Evolutionary conservation across 92 coral and sea anemone species (phyloP), one percentile per base, ranked within the genome.

Genomic region (Umimayanthus kanabou): DNA sequence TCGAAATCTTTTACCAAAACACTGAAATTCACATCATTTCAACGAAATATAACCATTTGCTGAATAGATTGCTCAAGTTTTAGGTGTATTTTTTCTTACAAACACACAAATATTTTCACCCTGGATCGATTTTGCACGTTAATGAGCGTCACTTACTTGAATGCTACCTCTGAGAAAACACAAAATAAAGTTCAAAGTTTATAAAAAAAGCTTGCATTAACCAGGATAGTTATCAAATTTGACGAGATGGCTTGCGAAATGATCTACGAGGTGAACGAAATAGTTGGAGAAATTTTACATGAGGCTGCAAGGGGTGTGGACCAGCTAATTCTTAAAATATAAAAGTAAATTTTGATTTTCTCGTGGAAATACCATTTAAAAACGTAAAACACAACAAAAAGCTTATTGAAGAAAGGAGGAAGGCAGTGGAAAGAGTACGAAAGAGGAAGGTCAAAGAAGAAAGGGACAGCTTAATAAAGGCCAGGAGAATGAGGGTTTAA

Each of bases 381-480:
- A 74, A 40, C 1, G 47, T 74, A 20, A 74, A 74, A 74, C 79
- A 74, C 33, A 25, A 74, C 47, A 39, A 9, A 30, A 18, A 33
- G n/a, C n/a, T n/a, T n/a, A n/a, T n/a, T n/a, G n/a, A 33, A 18
- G n/a, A 13, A 22, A 29, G 79, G 49, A 37, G 45, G 79, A 74
- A 40, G 47, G 79, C 47, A 15, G 39, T 33, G n/a, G 53, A 74
- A 40, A 74, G 79, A 22, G 33, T 33, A 14, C 43, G 79, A 74
- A 74, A 74, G 53, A 74, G 79, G 79, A 74, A 74, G 79, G n/a
- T 74, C 47, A 74, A 74, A 74, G 47, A 74, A 39, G 79, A 67
- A 28, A 67, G 73, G 47, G 53, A 39, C 9, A 74, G 79, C 33
- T 74, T 74, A 40, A 74, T n/a, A n/a, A n/a, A n/a, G n/a, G n/a